phyloP scores from a whole-genome alignment of 2,888 invertebrate species.

The Tribolium freemani region DNA sequence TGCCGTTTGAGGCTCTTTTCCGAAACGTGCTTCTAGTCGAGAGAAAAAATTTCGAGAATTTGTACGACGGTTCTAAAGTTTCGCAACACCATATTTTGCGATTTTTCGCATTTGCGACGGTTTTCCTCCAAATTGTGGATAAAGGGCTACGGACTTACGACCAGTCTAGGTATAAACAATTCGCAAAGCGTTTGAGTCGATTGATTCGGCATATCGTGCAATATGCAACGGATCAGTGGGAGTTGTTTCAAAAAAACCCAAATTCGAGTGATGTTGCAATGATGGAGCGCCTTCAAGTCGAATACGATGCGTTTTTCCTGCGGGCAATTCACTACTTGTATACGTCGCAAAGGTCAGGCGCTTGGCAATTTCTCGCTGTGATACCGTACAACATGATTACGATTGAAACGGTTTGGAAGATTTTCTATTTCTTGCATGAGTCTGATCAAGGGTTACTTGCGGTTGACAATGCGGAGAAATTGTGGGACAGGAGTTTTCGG shows the following conservation, averaged over 20 bases:
- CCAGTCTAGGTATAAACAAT: constrained; percentile 76
- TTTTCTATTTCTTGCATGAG: constrained; percentile 75
- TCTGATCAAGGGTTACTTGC: constrained; percentile 68
- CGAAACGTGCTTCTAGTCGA: constrained; percentile 69
- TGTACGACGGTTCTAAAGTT: constrained; percentile 50
- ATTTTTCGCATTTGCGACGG: constrained; percentile 79
- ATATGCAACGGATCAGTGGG: constrained; percentile 81
- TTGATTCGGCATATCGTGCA: constrained; percentile 80
- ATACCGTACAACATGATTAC: constrained; percentile 78
- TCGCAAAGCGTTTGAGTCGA: constrained; percentile 78
- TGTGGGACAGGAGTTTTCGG: constrained; percentile 69
- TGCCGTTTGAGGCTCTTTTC: constrained; percentile 80
- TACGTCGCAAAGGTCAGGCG: constrained; percentile 79
- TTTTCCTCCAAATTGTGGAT: constrained; percentile 75
- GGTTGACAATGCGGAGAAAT: constrained; percentile 61
- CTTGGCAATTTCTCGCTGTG: constrained; percentile 86
- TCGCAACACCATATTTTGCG: constrained; percentile 75
- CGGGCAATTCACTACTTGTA: constrained; percentile 79
- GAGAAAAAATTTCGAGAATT: constrained; percentile 58
- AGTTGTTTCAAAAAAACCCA: constrained; percentile 68
- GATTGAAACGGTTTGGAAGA: constrained; percentile 74
- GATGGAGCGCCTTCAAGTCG: constrained; percentile 75
- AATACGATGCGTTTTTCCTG: constrained; percentile 81
- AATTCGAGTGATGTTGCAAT: constrained; percentile 69
- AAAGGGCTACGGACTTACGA: constrained; percentile 78